Percentiles rank a stretch among this genome's conserved stretches.
These are phyloP conservation scores for Hydrozoanthus gracilis DNA, from an alignment of 92 coral and sea anemone species.

Conservation along the genomic window DNA sequence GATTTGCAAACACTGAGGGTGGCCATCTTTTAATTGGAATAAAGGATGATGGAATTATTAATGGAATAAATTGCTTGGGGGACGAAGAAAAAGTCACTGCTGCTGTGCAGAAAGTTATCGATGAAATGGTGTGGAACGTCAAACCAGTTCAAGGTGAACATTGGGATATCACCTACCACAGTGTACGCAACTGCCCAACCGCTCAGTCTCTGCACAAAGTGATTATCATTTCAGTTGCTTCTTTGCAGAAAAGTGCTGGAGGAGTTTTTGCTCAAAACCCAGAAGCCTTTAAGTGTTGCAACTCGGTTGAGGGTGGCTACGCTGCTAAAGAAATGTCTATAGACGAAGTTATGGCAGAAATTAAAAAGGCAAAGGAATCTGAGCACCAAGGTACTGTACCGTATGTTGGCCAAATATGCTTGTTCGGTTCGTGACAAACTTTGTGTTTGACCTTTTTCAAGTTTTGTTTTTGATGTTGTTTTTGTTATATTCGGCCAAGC, in stretches of 20 bases:
- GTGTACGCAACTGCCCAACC: background rate
- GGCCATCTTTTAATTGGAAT: slow-evolving; percentile 17
- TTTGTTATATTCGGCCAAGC: too few relatives aligned
- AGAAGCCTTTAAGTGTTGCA: background rate
- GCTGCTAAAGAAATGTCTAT: background rate
- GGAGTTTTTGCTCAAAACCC: slow-evolving; percentile 25
- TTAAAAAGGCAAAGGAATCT: background rate
- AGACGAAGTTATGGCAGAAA: background rate
- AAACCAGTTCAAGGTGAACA: background rate
- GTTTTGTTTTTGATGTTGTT: too few relatives aligned
- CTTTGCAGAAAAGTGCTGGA: background rate
- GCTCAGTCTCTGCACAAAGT: background rate
- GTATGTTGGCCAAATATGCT: background rate
- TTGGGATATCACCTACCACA: background rate
- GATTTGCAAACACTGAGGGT: slow-evolving; percentile 39
- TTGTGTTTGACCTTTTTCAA: too few relatives aligned
- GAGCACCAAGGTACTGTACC: background rate
- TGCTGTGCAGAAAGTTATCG: background rate
- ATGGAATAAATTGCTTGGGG: background rate
- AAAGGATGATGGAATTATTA: background rate
- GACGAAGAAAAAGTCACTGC: background rate
- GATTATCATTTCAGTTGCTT: slow-evolving; percentile 17
- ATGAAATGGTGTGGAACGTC: background rate
- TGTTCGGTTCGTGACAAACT: too few relatives aligned
- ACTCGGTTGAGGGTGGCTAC: background rate